These are phyloP conservation scores for Ramazzottius varieornatus DNA, from an alignment of 2,888 invertebrate genomes.

Conservation along the genomic window DNA sequence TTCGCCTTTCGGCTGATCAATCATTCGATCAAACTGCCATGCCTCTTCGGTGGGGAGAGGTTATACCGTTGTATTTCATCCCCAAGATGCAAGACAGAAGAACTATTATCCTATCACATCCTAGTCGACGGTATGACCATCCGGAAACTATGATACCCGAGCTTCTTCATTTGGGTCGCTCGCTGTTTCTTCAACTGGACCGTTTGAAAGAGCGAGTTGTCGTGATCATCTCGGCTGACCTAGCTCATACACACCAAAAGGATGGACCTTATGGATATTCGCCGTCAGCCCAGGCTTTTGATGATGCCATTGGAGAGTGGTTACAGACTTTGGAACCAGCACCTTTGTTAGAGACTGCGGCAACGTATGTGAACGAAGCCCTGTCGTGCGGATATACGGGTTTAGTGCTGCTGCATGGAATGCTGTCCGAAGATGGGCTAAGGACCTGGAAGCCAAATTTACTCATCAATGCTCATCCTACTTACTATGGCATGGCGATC, in stretches of 20 bases:
- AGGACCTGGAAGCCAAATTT: neutral
- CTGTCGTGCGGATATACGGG: neutral
- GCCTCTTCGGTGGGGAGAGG: constrained; percentile 9
- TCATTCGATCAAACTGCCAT: no score
- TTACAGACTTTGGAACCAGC: neutral
- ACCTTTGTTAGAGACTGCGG: neutral
- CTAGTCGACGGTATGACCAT: constrained; percentile 7
- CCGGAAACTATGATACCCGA: constrained; percentile 8
- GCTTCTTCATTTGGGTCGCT: constrained; percentile 7
- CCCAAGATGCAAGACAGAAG: constrained; percentile 7
- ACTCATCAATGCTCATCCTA: neutral
- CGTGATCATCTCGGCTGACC: constrained; percentile 8
- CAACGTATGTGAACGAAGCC: neutral
- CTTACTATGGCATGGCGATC: neutral
- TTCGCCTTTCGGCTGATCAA: no score
- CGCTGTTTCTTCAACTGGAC: constrained; percentile 8
- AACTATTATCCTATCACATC: constrained; percentile 9
- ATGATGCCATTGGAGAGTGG: constrained; percentile 6
- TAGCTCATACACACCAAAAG: constrained; percentile 9
- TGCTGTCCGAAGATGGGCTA: neutral
- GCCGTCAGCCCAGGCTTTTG: constrained; percentile 9
- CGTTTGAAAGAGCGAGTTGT: constrained; percentile 7
- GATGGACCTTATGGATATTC: constrained; percentile 10
- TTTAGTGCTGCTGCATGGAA: neutral
- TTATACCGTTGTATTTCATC: constrained; percentile 9